phyloP scores from a whole-genome alignment of 2,797 vertebrate genomes.

The Anomalospiza imberbis region DNA sequence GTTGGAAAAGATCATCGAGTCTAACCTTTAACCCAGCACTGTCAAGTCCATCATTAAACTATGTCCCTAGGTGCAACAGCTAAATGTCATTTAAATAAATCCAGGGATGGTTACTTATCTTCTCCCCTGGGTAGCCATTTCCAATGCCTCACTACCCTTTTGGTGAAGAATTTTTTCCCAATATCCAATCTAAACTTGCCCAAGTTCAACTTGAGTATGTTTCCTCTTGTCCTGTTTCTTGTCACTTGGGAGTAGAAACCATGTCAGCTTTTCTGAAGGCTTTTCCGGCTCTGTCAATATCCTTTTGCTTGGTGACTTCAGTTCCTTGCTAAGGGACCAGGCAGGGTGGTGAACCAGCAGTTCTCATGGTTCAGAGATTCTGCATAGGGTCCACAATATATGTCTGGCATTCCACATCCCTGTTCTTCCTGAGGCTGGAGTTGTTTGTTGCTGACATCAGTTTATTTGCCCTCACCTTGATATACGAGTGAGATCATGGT shows the following conservation, averaged over 20 bases:
- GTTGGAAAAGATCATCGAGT: rapidly evolving
- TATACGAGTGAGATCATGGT: not conserved
- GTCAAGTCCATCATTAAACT: no score
- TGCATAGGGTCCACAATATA: rapidly evolving
- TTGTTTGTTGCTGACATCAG: not conserved
- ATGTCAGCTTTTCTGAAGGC: not conserved
- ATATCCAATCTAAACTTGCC: not conserved
- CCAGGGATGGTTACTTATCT: not conserved
- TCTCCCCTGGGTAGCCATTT: not conserved
- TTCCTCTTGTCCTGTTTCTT: not conserved
- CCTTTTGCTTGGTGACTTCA: not conserved
- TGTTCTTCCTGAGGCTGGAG: not conserved
- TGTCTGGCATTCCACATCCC: not conserved
- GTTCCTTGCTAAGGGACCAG: not conserved
- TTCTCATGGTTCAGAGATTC: not conserved
- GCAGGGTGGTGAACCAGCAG: not conserved
- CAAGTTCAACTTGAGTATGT: not conserved
- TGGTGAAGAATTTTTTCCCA: not conserved
- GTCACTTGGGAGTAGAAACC: not conserved
- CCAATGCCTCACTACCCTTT: not conserved
- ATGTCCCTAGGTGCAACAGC: not conserved
- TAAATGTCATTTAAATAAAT: not conserved
- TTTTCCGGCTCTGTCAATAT: not conserved
- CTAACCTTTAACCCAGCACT: not conserved
- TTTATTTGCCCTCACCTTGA: not conserved